phyloP scores from a whole-genome alignment of 2,888 invertebrate genomes.

The Thera britannica region DNA sequence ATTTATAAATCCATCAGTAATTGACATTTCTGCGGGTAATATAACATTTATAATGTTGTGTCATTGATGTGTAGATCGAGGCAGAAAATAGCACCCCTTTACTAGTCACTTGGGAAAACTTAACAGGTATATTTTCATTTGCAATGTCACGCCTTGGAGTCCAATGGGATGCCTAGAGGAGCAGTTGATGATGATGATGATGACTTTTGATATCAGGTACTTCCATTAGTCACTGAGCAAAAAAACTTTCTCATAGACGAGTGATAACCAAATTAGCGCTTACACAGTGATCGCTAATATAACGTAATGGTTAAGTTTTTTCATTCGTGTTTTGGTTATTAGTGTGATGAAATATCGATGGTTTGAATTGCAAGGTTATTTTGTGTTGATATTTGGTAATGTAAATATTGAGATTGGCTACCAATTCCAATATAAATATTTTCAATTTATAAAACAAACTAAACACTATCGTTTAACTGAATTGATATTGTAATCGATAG shows the following conservation, averaged over 20 bases:
- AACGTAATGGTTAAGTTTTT: slow-evolving; percentile 27
- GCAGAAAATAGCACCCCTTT: slow-evolving; percentile 1
- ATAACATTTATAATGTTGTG: slow-evolving; percentile 16
- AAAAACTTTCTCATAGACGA: slow-evolving; percentile 33
- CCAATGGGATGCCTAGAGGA: too few species aligned
- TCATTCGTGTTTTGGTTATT: slow-evolving; percentile 34
- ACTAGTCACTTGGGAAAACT: slow-evolving; percentile 20
- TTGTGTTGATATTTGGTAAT: not conserved
- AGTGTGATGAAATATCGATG: slow-evolving; percentile 8
- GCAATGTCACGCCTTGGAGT: too few species aligned
- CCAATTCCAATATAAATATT: too few species aligned
- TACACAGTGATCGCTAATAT: slow-evolving; percentile 30
- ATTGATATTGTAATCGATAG: too few species aligned
- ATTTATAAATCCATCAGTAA: slow-evolving; percentile 45
- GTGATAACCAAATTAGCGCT: slow-evolving; percentile 31
- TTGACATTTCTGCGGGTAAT: slow-evolving; percentile 44
- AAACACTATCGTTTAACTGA: too few species aligned
- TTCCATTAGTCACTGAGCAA: slow-evolving; percentile 27
- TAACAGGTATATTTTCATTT: not conserved
- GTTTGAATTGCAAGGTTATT: slow-evolving; percentile 10
- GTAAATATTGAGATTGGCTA: too few species aligned
- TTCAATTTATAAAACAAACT: too few species aligned
- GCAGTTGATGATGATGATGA: too few species aligned
- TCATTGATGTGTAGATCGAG: slow-evolving; percentile 9
- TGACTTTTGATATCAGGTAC: slow-evolving; percentile 2